Base-by-base conservation (phyloP, 2,797 vertebrate genomes). In the Acrossocheilus wenchowensis region DNA sequence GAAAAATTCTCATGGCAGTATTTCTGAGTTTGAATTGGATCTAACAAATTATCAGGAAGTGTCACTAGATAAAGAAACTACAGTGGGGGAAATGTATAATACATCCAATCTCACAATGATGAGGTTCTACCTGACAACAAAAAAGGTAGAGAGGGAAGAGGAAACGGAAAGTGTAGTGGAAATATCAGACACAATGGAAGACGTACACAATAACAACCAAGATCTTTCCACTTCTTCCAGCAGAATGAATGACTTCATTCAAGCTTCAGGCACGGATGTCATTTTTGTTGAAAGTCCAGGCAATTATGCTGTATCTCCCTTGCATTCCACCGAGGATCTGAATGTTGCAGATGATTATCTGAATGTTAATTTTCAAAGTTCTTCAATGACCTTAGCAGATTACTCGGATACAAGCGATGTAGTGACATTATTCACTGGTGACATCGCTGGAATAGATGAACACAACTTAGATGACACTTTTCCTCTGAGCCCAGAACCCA, bases 91-190 rank as follows among this genome's bases (percentile, higher is more conserved):
- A 14, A 26, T 50, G 17, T 36, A 69, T 23, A 41, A 81, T 23
- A 4, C 10, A 66, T 68, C 43, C 26, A 81, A 81, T 12, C 79
- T 68, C 62, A 50, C 62, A 48, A 68, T 68, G 62, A 69, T 81
- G 21, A 60, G 36, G 36, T 79, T 79, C 52, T 78, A 79, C 23
- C 36, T 79, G 17, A 43, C 78, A 80, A 68, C 26, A 21, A 81
- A 34, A 68, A 81, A 50, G 17, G 2, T 30, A 0, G 39, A 11
- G 12, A 48, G 10, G 43, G 17, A 60, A 79, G 23, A 6, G 2
- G 52, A 60, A 78, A 11, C 23, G 3, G 34, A 78, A 60, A 78
- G 34, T 43, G 34, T 4, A 60, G 78, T n/a, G 36, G 54, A 79
- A 43, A 43, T 41, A 9, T 62, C 39, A 60, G 54, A 39, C 39